phyloP scores from a whole-genome alignment of 2,797 vertebrate genomes.

The Limosa lapponica region DNA sequence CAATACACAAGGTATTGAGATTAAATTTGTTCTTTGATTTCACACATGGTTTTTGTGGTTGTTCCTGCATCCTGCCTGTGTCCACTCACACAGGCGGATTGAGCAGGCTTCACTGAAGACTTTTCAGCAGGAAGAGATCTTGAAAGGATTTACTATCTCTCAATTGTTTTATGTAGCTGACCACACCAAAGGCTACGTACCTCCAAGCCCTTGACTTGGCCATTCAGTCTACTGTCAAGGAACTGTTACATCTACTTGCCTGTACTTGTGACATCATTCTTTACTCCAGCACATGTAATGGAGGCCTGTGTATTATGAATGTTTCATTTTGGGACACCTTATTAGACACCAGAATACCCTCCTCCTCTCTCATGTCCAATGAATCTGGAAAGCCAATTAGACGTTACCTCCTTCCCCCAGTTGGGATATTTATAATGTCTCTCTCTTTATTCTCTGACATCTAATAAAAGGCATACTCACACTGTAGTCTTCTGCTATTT shows the following conservation, averaged over 20 bases:
- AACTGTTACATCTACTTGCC: neutral
- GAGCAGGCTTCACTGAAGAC: neutral
- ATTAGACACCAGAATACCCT: neutral
- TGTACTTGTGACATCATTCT: neutral
- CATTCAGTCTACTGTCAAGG: neutral
- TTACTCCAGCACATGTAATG: neutral
- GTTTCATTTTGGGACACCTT: neutral
- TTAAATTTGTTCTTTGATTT: neutral
- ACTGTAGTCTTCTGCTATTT: neutral
- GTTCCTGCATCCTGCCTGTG: neutral
- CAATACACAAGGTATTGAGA: neutral
- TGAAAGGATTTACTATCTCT: neutral
- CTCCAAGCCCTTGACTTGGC: neutral
- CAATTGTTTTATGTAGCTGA: neutral
- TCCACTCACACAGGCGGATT: neutral
- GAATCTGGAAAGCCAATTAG: neutral
- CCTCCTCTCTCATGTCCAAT: neutral
- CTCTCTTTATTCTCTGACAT: neutral
- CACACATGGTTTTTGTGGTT: neutral
- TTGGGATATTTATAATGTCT: neutral
- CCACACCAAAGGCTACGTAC: neutral
- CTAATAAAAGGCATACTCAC: neutral
- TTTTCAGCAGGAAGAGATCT: neutral
- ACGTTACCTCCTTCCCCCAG: neutral
- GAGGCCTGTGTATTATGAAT: neutral